A percentile compares a stretch with the other conserved stretches of the same genome.
phyloP scores from a whole-genome alignment of 2,888 invertebrate genomes.

The Ferrisia virgata region DNA sequence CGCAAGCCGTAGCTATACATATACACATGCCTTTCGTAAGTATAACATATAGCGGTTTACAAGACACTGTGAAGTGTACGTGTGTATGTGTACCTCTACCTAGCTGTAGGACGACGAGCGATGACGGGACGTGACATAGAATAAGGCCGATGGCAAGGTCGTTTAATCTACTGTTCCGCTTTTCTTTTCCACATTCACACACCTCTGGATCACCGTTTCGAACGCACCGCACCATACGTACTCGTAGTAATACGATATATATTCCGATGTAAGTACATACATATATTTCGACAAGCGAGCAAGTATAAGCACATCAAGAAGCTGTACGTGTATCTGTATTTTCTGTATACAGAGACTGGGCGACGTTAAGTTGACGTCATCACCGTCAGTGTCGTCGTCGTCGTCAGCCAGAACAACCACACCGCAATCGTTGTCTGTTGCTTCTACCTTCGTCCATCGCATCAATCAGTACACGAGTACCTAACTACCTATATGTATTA shows the following conservation, averaged over 20 bases:
- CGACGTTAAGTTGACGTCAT: too few species aligned
- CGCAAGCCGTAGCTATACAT: too few species aligned
- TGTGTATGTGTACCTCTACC: neutral
- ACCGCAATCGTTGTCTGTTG: neutral
- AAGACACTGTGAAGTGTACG: too few species aligned
- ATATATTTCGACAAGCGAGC: neutral
- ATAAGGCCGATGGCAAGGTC: slow-evolving; percentile 3
- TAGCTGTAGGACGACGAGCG: neutral
- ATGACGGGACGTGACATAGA: neutral
- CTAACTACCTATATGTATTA: too few species aligned
- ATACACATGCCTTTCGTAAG: too few species aligned
- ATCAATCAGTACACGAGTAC: neutral
- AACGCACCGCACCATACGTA: neutral
- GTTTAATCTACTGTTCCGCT: neutral
- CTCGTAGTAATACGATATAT: neutral
- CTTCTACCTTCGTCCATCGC: neutral
- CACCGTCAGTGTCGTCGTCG: too few species aligned
- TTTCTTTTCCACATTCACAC: neutral
- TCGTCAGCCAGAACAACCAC: too few species aligned
- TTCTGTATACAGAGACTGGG: too few species aligned
- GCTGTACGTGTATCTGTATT: too few species aligned
- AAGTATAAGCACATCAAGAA: too few species aligned
- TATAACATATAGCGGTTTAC: neutral
- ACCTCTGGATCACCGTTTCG: neutral
- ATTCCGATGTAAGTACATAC: neutral